phyloP scores from a whole-genome alignment of 2,797 vertebrate species.

The Catharus ustulatus region DNA sequence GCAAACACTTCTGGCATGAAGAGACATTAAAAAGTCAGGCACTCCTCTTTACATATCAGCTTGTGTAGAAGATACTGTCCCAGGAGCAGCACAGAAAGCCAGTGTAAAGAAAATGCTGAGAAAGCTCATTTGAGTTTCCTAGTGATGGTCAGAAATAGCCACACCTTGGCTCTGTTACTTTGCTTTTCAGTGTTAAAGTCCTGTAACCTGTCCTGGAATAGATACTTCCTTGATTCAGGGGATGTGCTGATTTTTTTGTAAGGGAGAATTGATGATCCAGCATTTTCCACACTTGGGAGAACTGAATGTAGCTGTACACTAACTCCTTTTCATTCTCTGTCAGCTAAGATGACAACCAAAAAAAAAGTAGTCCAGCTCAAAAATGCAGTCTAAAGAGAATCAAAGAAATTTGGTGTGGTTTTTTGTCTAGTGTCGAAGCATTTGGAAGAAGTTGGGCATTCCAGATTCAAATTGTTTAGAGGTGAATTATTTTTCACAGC shows the following conservation, averaged over 20 bases:
- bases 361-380: not conserved
- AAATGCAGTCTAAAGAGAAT: not conserved
- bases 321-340: not conserved
- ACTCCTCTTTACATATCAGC: not conserved
- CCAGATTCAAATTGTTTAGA: not conserved
- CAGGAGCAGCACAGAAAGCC: not conserved
- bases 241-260: not conserved
- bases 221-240: not conserved
- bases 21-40: not conserved
- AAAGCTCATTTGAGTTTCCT: not conserved
- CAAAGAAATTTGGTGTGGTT: not conserved
- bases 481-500: constrained; percentile 1
- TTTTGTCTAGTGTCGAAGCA: not conserved
- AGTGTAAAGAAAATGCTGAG: not conserved
- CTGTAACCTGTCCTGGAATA: not conserved
- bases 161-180: not conserved
- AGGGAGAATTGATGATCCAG: not conserved
- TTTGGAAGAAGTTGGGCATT: not conserved
- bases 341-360: not conserved
- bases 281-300: not conserved
- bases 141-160: not conserved
- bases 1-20: not conserved
- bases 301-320: not conserved
- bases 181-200: not conserved
- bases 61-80: not conserved